Evolutionary conservation across 2,113 vertebrate species (phyloP), one percentile per base, ranked within the genome.

Genomic region (Sula dactylatra): DNA sequence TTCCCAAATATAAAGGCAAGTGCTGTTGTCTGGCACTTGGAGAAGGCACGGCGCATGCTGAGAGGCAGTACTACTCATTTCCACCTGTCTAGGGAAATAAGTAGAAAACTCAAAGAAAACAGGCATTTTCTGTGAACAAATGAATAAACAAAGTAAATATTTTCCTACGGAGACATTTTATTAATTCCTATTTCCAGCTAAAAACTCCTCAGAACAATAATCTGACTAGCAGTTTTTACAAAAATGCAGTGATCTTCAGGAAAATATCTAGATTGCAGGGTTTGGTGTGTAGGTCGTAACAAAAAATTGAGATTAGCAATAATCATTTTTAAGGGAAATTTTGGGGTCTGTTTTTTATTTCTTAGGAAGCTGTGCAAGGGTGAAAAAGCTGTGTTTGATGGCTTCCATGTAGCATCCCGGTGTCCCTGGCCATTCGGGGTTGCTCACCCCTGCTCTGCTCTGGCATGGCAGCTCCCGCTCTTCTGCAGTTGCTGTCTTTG

Each of bases 361-460:
- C 80, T 25, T 42, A 26, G 54, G 21, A 13, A 40, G 29, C 76
- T 31, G 6, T 64, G 54, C 50, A 24, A 17, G 62, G 61, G 18
- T 61, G 24, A 16, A 8, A 13, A 22, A n/a, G 65, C 31, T 1
- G 3, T 52, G 22, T 38, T n/a, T 22, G 24, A 13, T 31, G 56
- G 32, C 29, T 62, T 24, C 50, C 2, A 4, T 8, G 27, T 8
- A 15, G 47, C 36, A n/a, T 22, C 8, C 26, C 8, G 9, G 20
- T 36, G 47, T 45, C 49, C 24, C 42, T 29, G 42, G 32, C 47
- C 21, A 1, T 13, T 32, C 2, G 8, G 52, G 16, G 24, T 59
- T 9, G 2, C n/a, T 21, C 45, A 17, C 13, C 40, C 13, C n/a
- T 17, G 25, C 1, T 3, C 32, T 9, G 31, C n/a, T n/a, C n/a